phyloP scores from a whole-genome alignment of 2,113 vertebrate species.

The Daubentonia madagascariensis region DNA sequence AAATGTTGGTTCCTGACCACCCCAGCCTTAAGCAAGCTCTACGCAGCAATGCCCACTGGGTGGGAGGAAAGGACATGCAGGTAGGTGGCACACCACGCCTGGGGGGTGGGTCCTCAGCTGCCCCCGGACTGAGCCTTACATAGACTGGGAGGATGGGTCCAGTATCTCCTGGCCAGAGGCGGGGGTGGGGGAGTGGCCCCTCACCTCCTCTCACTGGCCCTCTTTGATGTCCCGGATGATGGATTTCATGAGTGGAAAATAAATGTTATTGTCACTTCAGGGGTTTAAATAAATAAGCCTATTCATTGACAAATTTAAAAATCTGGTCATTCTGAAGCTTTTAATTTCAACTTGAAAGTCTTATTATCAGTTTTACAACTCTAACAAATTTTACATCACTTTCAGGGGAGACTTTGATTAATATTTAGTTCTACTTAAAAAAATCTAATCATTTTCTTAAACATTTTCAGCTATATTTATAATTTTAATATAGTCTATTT shows the following conservation, averaged over 20 bases:
- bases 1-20: background rate
- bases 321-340: background rate
- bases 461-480: background rate
- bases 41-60: background rate
- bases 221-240: background rate
- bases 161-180: background rate
- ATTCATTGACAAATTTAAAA: background rate
- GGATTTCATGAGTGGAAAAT: background rate
- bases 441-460: background rate
- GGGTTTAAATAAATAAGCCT: background rate
- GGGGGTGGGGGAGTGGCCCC: background rate
- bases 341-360: background rate
- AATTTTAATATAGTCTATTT: background rate
- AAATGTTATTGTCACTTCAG: background rate
- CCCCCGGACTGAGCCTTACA: background rate
- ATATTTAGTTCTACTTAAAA: background rate
- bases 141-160: background rate
- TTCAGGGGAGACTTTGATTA: background rate
- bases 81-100: no score
- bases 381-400: background rate
- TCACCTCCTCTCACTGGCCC: background rate
- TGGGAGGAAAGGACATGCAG: background rate
- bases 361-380: background rate
- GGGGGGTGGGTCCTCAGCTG: background rate
- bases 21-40: background rate